A percentile compares a stretch with the other conserved stretches of the same genome.
These are phyloP conservation scores for Tadarida brasiliensis DNA, from an alignment of 2,797 vertebrate species.

Conservation along the genomic window DNA sequence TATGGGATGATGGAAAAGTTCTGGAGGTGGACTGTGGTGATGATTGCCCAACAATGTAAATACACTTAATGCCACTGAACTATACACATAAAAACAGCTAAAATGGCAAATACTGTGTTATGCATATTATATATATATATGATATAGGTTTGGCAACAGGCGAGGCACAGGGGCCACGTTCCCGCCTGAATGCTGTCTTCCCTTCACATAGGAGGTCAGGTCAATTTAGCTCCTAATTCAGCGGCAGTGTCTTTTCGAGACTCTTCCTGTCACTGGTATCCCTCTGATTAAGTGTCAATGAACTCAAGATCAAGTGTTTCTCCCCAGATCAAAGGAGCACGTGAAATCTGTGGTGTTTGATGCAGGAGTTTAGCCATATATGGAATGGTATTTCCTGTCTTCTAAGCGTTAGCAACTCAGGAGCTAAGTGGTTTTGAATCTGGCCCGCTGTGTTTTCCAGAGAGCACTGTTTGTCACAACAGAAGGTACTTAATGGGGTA, in stretches of 20 bases:
- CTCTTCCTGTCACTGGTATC: background rate
- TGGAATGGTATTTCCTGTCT: constrained; percentile 65
- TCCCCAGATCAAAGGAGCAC: background rate
- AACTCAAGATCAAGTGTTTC: background rate
- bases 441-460: constrained; percentile 61
- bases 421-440: constrained; percentile 57
- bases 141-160: background rate
- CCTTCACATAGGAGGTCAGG: background rate
- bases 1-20: background rate
- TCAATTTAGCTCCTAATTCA: background rate
- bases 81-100: background rate
- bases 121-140: background rate
- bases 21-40: background rate
- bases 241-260: background rate
- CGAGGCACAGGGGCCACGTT: background rate
- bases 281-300: background rate
- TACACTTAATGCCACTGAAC: background rate
- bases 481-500: constrained; percentile 56
- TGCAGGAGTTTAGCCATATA: constrained; percentile 48
- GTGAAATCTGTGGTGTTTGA: background rate
- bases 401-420: constrained; percentile 62
- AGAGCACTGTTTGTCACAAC: constrained; percentile 41
- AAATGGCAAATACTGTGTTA: background rate
- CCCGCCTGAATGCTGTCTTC: background rate
- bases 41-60: background rate